Evolutionary conservation across 2,888 invertebrate genomes (phyloP).

Genomic region (Cheilosia vernalis): DNA sequence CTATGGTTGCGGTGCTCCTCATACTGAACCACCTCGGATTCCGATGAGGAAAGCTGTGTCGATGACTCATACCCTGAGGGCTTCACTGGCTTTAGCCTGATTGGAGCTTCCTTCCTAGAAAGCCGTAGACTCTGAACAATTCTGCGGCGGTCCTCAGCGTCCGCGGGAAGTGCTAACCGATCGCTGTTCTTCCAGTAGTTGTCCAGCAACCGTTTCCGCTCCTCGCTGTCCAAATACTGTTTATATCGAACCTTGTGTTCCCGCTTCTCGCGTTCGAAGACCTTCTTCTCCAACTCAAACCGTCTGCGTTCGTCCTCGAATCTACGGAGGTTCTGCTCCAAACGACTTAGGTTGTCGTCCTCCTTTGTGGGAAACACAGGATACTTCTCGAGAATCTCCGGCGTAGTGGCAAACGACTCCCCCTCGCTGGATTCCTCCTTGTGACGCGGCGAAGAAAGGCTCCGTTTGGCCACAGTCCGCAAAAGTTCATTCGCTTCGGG

Average conservation of each 20-base stretch:
- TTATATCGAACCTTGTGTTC: conserved; percentile 83
- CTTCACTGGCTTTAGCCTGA: conserved; percentile 75
- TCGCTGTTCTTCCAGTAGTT: conserved; percentile 81
- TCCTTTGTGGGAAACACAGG: conserved; percentile 58
- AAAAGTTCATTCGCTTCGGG: conserved; percentile 81
- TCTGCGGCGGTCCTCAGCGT: conserved; percentile 80
- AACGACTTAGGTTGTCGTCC: conserved; percentile 78
- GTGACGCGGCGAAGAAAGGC: conserved; percentile 82
- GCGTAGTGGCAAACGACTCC: conserved; percentile 74
- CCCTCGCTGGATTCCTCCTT: conserved; percentile 82
- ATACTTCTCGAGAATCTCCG: conserved; percentile 31
- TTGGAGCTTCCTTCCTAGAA: conserved; percentile 78
- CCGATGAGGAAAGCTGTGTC: conserved; percentile 82
- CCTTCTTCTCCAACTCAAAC: conserved; percentile 83
- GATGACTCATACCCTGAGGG: conserved; percentile 81
- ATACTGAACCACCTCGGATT: conserved; percentile 79
- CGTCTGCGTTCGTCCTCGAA: conserved; percentile 82
- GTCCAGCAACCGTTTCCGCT: conserved; percentile 80
- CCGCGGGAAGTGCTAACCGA: conserved; percentile 79
- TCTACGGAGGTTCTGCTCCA: conserved; percentile 81
- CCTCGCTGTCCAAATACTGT: conserved; percentile 81
- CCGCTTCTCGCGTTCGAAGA: conserved; percentile 84
- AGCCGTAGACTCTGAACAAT: conserved; percentile 80
- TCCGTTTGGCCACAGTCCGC: conserved; percentile 79
- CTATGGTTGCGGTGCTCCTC: conserved; percentile 76